These are phyloP conservation scores for Hybognathus amarus DNA, from an alignment of 2,797 vertebrate genomes.

Conservation along the genomic window DNA sequence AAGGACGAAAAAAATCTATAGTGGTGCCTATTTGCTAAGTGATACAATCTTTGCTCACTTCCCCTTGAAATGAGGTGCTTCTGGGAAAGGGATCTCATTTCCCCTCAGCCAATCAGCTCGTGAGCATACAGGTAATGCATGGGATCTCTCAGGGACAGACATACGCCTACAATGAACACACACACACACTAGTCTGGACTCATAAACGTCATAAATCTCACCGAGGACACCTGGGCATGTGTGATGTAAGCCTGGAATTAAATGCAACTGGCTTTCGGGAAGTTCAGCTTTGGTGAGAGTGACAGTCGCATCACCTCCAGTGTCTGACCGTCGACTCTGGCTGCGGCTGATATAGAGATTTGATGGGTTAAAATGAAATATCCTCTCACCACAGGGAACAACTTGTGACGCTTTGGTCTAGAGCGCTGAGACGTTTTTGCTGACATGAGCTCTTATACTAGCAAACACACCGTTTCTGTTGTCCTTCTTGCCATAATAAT, in stretches of 20 bases:
- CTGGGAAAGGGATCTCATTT: constrained; percentile 60
- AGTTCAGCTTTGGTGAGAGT: constrained; percentile 39
- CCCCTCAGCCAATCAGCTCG: constrained; percentile 45
- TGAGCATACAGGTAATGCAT: constrained; percentile 16
- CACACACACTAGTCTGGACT: constrained; percentile 8
- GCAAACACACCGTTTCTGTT: neutral
- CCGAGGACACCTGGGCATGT: constrained; percentile 30
- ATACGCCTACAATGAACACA: constrained; percentile 25
- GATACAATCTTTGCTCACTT: constrained; percentile 62
- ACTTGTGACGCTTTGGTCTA: neutral
- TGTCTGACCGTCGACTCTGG: constrained; percentile 15
- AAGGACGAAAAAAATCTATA: constrained; percentile 49
- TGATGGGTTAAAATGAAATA: constrained; percentile 31
- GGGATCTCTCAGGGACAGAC: constrained; percentile 38
- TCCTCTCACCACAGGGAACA: neutral
- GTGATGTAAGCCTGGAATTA: constrained; percentile 22
- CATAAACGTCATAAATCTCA: constrained; percentile 36
- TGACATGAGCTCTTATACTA: neutral
- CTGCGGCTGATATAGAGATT: constrained; percentile 28
- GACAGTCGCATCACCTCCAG: constrained; percentile 21
- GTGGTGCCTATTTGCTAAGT: constrained; percentile 54
- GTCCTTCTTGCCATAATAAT: neutral
- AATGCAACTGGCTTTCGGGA: constrained; percentile 6
- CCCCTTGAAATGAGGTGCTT: constrained; percentile 60
- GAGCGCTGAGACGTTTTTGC: neutral